phyloP scores from a whole-genome alignment of 2,888 invertebrate genomes.

The Xylota sylvarum region DNA sequence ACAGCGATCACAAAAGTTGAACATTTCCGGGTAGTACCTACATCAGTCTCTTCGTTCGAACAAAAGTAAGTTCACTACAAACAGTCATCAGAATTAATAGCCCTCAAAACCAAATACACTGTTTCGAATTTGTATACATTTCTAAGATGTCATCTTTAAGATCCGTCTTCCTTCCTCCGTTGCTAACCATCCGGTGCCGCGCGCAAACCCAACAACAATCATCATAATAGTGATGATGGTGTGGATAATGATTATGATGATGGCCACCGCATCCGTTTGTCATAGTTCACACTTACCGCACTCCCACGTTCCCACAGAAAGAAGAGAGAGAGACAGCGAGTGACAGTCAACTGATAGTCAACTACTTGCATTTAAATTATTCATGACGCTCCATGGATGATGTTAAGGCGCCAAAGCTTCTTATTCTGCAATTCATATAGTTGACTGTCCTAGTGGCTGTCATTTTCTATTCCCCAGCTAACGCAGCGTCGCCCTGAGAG shows the following conservation, averaged over 20 bases:
- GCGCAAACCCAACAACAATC: slow-evolving; percentile 37
- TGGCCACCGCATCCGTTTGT: slow-evolving; percentile 68
- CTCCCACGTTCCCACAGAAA: neutral
- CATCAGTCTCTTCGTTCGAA: neutral
- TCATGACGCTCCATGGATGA: slow-evolving; percentile 59
- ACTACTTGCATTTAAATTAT: slow-evolving; percentile 70
- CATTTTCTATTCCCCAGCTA: slow-evolving; percentile 44
- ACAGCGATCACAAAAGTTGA: neutral
- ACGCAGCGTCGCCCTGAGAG: slow-evolving; percentile 30
- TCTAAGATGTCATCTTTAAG: slow-evolving; percentile 37
- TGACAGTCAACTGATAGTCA: slow-evolving; percentile 52
- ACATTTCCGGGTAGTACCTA: neutral
- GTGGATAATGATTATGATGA: slow-evolving; percentile 72
- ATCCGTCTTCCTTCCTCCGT: slow-evolving; percentile 13
- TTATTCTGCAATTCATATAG: slow-evolving; percentile 61
- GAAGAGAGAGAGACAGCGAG: neutral
- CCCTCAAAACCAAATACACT: slow-evolving; percentile 23
- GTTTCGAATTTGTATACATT: slow-evolving; percentile 32
- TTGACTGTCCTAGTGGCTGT: slow-evolving; percentile 41
- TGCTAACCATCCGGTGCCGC: slow-evolving; percentile 5
- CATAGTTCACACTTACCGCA: slow-evolving; percentile 44
- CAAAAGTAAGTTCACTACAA: neutral
- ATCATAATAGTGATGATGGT: slow-evolving; percentile 43
- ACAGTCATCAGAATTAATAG: neutral
- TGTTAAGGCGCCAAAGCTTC: slow-evolving; percentile 36